Conservation (phyloP, 2,888 invertebrate species). For the Sarcophaga subvicina region DNA sequence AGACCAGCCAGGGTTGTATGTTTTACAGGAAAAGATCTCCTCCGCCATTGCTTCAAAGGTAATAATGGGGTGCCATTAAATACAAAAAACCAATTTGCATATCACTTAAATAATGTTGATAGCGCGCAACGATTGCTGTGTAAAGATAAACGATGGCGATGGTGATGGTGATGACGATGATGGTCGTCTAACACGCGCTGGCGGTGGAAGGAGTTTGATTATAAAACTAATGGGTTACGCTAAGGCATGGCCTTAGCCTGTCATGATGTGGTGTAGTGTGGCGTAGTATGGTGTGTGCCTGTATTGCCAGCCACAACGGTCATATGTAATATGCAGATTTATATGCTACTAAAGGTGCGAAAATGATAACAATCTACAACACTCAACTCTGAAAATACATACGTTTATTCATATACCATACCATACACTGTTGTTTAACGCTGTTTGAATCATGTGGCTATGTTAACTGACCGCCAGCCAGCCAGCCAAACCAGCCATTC, state of each 20-base stretch:
- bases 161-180: slow-evolving; percentile 43
- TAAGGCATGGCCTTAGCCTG: background rate
- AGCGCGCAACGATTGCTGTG: slow-evolving; percentile 61
- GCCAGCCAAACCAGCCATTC: background rate
- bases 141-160: slow-evolving; percentile 43
- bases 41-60: slow-evolving; percentile 65
- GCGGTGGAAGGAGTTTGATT: background rate
- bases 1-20: slow-evolving; percentile 10
- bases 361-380: slow-evolving; percentile 70
- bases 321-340: slow-evolving; percentile 70
- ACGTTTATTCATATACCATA: slow-evolving; percentile 32
- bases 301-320: slow-evolving; percentile 61
- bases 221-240: background rate
- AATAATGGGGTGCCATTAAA: slow-evolving; percentile 68
- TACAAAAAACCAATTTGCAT: slow-evolving; percentile 69
- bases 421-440: background rate
- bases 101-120: slow-evolving; percentile 69
- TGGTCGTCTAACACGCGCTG: slow-evolving; percentile 7
- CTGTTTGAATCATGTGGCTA: background rate
- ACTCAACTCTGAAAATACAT: slow-evolving; percentile 66
- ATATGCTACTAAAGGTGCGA: slow-evolving; percentile 71
- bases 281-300: slow-evolving; percentile 44
- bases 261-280: slow-evolving; percentile 27
- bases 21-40: slow-evolving; percentile 56
- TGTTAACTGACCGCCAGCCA: background rate